A percentile compares a stretch with the other conserved stretches of the same genome.
Conservation (phyloP, 1,140 invertebrate genomes). For the Sinella curviseta region DNA sequence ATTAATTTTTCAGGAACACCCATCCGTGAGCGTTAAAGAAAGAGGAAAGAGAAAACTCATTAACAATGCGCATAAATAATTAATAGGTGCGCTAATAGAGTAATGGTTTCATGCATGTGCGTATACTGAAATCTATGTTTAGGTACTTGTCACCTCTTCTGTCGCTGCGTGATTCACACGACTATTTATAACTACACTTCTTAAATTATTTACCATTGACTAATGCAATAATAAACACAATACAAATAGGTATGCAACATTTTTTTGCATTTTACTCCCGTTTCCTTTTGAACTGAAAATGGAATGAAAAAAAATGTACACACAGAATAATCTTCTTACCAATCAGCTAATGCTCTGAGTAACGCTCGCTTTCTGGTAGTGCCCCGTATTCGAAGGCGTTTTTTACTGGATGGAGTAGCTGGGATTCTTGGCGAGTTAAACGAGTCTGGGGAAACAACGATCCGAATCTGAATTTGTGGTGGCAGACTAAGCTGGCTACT, state of each 20-base stretch:
- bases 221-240: too few relatives aligned
- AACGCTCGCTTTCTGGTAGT: slow-evolving; percentile 29
- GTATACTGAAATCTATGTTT: too few relatives aligned
- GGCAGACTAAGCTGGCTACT: too few relatives aligned
- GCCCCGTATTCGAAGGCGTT: slow-evolving; percentile 20
- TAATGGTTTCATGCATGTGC: too few relatives aligned
- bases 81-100: not conserved
- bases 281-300: not conserved
- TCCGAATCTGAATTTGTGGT: not conserved
- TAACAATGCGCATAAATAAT: not conserved
- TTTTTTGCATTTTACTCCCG: too few relatives aligned
- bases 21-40: too few relatives aligned
- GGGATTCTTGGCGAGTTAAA: slow-evolving; percentile 13
- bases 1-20: too few relatives aligned
- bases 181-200: too few relatives aligned
- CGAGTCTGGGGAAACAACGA: slow-evolving; percentile 1
- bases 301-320: not conserved
- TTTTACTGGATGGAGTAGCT: slow-evolving; percentile 27
- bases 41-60: slow-evolving; percentile 7
- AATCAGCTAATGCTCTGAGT: slow-evolving; percentile 41
- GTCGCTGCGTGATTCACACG: too few relatives aligned
- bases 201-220: too few relatives aligned
- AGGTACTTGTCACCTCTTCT: too few relatives aligned
- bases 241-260: too few relatives aligned
- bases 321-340: slow-evolving; percentile 1